Evolutionary conservation across 2,888 invertebrate genomes (phyloP).

Genomic region (Cephus runcator): DNA sequence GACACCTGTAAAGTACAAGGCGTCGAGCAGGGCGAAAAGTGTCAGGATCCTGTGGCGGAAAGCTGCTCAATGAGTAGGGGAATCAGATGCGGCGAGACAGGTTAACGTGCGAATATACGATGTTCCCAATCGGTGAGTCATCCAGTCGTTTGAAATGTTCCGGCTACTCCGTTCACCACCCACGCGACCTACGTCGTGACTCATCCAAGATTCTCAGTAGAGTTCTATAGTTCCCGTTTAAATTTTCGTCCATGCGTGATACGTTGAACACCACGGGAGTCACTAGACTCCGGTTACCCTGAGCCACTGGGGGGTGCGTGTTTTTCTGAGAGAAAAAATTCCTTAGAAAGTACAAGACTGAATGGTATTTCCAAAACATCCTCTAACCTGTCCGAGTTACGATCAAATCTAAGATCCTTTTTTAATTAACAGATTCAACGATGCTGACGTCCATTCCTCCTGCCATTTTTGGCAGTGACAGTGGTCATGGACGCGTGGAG

Average conservation of each 20-base stretch:
- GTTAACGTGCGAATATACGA: slow-evolving; percentile 39
- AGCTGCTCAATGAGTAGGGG: not conserved
- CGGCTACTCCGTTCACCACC: slow-evolving; percentile 46
- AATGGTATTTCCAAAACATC: not conserved
- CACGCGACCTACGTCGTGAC: slow-evolving; percentile 40
- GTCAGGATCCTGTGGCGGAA: not conserved
- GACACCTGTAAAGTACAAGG: not conserved
- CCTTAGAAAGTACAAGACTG: not conserved
- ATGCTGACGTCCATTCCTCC: not conserved
- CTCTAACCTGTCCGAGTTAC: not conserved
- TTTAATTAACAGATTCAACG: not conserved
- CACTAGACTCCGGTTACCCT: not conserved
- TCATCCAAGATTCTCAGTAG: slow-evolving; percentile 44
- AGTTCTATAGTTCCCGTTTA: slow-evolving; percentile 8
- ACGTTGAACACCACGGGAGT: not conserved
- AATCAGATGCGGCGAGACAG: not conserved
- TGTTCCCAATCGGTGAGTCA: slow-evolving; percentile 54
- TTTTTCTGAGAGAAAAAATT: not conserved
- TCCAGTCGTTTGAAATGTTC: slow-evolving; percentile 45
- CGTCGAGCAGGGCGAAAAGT: not conserved
- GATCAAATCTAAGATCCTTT: not conserved
- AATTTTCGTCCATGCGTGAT: not conserved
- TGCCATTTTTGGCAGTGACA: not conserved
- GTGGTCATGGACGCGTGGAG: not conserved
- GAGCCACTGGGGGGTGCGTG: not conserved